Evolutionary conservation across 2,113 vertebrate species (phyloP), one percentile per base, ranked within the genome.

Genomic region (Tragelaphus imberbis): DNA sequence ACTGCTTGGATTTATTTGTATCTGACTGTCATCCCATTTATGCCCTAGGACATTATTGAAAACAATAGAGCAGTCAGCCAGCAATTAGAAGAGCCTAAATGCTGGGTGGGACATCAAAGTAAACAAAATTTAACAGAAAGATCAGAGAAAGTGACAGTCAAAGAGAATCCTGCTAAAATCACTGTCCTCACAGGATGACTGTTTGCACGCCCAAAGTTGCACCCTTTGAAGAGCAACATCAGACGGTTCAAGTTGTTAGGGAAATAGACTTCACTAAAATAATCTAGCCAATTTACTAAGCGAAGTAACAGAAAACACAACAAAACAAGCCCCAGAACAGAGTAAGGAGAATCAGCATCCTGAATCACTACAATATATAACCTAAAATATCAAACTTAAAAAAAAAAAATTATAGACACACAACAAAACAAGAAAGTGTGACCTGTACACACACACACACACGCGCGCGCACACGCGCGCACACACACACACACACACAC

Each of bases 41-140:
- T 63, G 21, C 19, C 27, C 12, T 28, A 36, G 16, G 16, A 82
- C 23, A 90, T 90, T 58, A 63, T 2, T 87, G 59, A 61, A 87
- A 91, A 91, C 28, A 82, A 88, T 36, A 53, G 36, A 63, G 75
- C 23, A 61, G 75, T 77, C 61, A 56, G 55, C 33, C 36, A 40
- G 33, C 55, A 96, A 77, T 90, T 44, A 53, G 27, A 82, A 61
- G 56, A 84, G 6, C 9, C 56, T 77, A 84, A 88, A 88, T 71
- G 23, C 44, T 91, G 63, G 84, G 7, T 9, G 23, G 59, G 5
- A 59, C 55, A 75, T 23, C 25, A 61, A 71, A 49, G 23, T 40
- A 84, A 28, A 44, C 9, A 44, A 14, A 36, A 13, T 90, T 93
- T 51, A 53, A 82, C 55, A 77, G 49, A 96, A 47, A 27, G 25